A percentile compares a stretch with the other conserved stretches of the same genome.
Evolutionary conservation across 2,888 invertebrate genomes (phyloP).

Genomic region (Drosophila helvetica): DNA sequence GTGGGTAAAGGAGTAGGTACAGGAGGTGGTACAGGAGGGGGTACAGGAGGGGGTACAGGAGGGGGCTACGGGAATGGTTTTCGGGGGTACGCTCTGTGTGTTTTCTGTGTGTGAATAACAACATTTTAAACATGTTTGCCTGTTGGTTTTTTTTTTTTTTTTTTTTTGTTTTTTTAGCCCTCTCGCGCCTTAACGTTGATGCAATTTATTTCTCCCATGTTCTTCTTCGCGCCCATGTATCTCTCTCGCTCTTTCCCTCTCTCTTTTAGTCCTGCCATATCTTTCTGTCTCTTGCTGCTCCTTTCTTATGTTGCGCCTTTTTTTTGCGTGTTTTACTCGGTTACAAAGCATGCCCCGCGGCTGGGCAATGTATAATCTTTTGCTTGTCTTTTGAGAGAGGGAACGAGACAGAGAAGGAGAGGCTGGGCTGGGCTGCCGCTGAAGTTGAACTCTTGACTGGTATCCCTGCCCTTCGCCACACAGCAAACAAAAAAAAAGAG

Average conservation of each 20-base stretch:
- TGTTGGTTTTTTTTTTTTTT: constrained; percentile 60
- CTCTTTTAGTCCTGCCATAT: constrained; percentile 52
- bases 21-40: neutral
- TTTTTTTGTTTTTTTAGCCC: neutral
- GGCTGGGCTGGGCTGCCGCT: constrained; percentile 22
- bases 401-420: constrained; percentile 5
- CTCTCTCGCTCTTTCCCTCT: neutral
- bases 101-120: constrained; percentile 69
- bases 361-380: constrained; percentile 76
- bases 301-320: neutral
- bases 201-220: constrained; percentile 71
- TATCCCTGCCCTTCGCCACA: constrained; percentile 10
- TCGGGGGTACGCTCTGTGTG: constrained; percentile 12
- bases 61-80: constrained; percentile 1
- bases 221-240: constrained; percentile 17
- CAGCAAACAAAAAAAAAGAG: neutral
- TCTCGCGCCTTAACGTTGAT: constrained; percentile 57
- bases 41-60: neutral
- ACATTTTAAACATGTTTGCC: constrained; percentile 78
- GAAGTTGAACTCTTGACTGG: constrained; percentile 41
- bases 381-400: constrained; percentile 65
- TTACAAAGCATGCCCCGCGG: constrained; percentile 74
- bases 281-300: constrained; percentile 24
- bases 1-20: no score
- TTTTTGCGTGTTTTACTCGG: constrained; percentile 23